Evolutionary conservation across 2,888 invertebrate genomes (phyloP).

Genomic region (Drosophila planitibia): DNA sequence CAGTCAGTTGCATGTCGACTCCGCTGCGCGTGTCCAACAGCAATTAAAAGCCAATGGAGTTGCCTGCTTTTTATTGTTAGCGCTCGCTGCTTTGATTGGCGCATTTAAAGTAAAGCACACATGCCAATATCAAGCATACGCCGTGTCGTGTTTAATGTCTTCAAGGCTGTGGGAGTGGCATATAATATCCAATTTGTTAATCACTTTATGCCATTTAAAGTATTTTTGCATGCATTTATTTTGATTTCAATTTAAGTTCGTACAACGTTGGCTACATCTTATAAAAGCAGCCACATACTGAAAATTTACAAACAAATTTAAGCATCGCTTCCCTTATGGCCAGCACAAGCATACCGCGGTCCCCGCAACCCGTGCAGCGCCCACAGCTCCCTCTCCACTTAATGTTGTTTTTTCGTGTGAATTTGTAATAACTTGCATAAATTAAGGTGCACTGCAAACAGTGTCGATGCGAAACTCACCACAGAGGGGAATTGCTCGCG

Average conservation of each 20-base stretch:
- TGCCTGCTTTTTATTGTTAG: slow-evolving; percentile 72
- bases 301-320: slow-evolving; percentile 49
- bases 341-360: slow-evolving; percentile 21
- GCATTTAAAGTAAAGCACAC: slow-evolving; percentile 62
- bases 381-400: slow-evolving; percentile 17
- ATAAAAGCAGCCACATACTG: slow-evolving; percentile 41
- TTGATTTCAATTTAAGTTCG: slow-evolving; percentile 24
- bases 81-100: slow-evolving; percentile 66
- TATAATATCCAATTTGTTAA: slow-evolving; percentile 46
- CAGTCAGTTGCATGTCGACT: slow-evolving; percentile 26
- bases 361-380: background rate
- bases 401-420: slow-evolving; percentile 80
- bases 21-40: slow-evolving; percentile 62
- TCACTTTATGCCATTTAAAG: slow-evolving; percentile 60
- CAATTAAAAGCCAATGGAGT: slow-evolving; percentile 70
- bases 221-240: slow-evolving; percentile 54
- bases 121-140: slow-evolving; percentile 43
- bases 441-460: slow-evolving; percentile 65
- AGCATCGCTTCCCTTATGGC: slow-evolving; percentile 66
- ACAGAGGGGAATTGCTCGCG: background rate
- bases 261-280: slow-evolving; percentile 30
- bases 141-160: slow-evolving; percentile 13
- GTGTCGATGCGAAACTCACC: slow-evolving; percentile 39
- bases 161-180: slow-evolving; percentile 21
- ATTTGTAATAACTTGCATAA: slow-evolving; percentile 80